Evolutionary conservation across 92 coral and sea anemone species (phyloP), one percentile per base, ranked within the genome.

Genomic region (Porites evermanni): DNA sequence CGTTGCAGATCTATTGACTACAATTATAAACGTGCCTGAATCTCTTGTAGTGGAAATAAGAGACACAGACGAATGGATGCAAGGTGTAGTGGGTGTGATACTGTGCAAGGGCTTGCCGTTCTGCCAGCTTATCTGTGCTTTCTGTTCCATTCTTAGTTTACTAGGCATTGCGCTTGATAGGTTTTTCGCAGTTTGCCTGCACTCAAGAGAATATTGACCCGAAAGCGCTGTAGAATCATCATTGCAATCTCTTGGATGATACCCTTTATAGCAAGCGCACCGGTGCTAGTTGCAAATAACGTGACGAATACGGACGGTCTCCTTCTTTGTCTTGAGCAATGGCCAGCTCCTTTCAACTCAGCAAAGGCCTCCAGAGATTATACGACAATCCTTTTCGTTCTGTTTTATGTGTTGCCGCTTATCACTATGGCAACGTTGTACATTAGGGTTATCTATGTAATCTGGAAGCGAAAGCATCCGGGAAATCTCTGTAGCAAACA

Each of bases 111-210:
- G 89, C 8, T 72, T 89, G 66, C 93, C 92, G 3, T 68, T 92
- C 21, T 79, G 80, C 26, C 93, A 92, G 53, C 91, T 85, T 7
- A 80, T 91, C 32, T 93, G 96, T 1, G 87, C 93, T 60, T 92
- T 84, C 63, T 93, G 96, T 52, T 92, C 98, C 2, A 92, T 93
- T 11, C 88, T 95, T 17, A 95, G 94, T 56, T 79, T 95, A 58
- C 82, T 84, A 32, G 89, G 90, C 12, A 95, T 95, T 72, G 95
- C 98, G 8, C 72, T 91, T 38, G 98, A 95, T 76, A 88, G 96
- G 1, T 90, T 82, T 51, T 91, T 86, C 13, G 94, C 98, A 7
- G 89, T 95, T 67, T 71, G 84, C 12, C 78, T 88, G n/a, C 96
- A 1, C 92, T 93, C n/a, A 88, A 88, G 70, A 88, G 85, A 72